Evolutionary conservation across 2,888 invertebrate species (phyloP).

Genomic region (Timema cristinae): DNA sequence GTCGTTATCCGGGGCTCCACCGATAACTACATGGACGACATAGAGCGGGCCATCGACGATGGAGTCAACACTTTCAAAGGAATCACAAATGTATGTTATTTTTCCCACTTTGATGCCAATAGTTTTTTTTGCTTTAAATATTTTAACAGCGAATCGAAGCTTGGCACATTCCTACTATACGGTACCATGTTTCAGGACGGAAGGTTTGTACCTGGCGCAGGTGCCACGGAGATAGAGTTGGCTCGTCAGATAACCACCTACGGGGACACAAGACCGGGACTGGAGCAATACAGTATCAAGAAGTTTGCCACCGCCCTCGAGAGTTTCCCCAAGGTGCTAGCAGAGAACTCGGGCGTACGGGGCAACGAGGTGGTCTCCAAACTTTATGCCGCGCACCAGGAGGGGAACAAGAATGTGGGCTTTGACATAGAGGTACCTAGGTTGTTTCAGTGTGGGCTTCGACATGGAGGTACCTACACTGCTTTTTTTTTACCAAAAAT

Average conservation of each 20-base stretch:
- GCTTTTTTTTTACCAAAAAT: no score
- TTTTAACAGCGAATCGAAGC: no score
- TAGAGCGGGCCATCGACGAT: constrained; percentile 97
- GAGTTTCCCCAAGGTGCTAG: constrained; percentile 83
- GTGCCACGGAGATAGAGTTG: constrained; percentile 91
- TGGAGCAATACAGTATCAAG: constrained; percentile 95
- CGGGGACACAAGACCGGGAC: constrained; percentile 87
- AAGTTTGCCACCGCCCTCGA: constrained; percentile 90
- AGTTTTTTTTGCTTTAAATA: no score
- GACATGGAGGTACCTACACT: constrained; percentile 63
- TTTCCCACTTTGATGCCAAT: no score
- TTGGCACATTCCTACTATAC: background rate
- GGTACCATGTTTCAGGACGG: constrained; percentile 46
- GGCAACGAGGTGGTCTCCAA: constrained; percentile 83
- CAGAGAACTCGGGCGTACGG: constrained; percentile 91
- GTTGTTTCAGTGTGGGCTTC: no score
- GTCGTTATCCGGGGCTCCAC: constrained; percentile 94
- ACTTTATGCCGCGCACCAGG: constrained; percentile 89
- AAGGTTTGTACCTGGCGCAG: constrained; percentile 83
- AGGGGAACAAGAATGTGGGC: constrained; percentile 75
- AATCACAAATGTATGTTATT: constrained; percentile 59
- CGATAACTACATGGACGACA: constrained; percentile 98
- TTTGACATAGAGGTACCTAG: constrained; percentile 73
- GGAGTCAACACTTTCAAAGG: constrained; percentile 98
- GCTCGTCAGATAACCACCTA: constrained; percentile 80